These are phyloP conservation scores for Zaprionus lachaisei DNA, from an alignment of 1,140 invertebrate genomes.

Conservation along the genomic window DNA sequence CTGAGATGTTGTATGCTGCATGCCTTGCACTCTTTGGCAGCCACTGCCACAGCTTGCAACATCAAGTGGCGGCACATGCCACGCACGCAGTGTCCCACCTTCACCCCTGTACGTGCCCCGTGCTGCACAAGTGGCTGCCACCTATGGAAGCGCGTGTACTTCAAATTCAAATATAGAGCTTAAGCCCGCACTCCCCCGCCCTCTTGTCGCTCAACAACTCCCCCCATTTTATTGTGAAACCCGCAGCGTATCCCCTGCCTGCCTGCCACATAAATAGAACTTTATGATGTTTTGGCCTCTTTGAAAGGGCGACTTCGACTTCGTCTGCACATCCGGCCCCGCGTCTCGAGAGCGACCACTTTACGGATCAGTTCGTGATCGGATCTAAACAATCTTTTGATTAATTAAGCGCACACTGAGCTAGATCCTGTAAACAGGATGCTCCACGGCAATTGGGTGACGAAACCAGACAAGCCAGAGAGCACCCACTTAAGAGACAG, in stretches of 20 bases:
- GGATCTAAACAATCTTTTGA: slow-evolving; percentile 36
- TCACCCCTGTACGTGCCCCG: background rate
- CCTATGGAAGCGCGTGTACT: slow-evolving; percentile 69
- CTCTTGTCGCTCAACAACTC: slow-evolving; percentile 41
- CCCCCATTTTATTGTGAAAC: slow-evolving; percentile 40
- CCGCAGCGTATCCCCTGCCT: background rate
- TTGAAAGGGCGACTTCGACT: slow-evolving; percentile 33
- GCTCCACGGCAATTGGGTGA: slow-evolving; percentile 54
- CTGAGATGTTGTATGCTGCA: background rate
- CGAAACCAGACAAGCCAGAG: slow-evolving; percentile 23
- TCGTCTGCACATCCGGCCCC: slow-evolving; percentile 66
- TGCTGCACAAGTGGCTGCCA: slow-evolving; percentile 66
- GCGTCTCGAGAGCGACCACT: slow-evolving; percentile 37
- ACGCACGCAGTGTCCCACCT: slow-evolving; percentile 8
- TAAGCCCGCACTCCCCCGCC: slow-evolving; percentile 25
- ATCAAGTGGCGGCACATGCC: slow-evolving; percentile 75
- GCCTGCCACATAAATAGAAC: slow-evolving; percentile 59
- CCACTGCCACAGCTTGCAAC: slow-evolving; percentile 31
- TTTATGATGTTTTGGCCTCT: slow-evolving; percentile 70
- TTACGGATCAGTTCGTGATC: slow-evolving; percentile 14
- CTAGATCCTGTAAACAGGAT: slow-evolving; percentile 72
- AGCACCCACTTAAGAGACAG: background rate
- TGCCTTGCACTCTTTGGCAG: slow-evolving; percentile 50
- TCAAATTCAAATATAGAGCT: slow-evolving; percentile 61
- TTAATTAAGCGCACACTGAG: slow-evolving; percentile 27